Percentiles rank a stretch among this genome's conserved stretches.
Conservation (phyloP, 2,888 invertebrate species). For the Volucella inflata region DNA sequence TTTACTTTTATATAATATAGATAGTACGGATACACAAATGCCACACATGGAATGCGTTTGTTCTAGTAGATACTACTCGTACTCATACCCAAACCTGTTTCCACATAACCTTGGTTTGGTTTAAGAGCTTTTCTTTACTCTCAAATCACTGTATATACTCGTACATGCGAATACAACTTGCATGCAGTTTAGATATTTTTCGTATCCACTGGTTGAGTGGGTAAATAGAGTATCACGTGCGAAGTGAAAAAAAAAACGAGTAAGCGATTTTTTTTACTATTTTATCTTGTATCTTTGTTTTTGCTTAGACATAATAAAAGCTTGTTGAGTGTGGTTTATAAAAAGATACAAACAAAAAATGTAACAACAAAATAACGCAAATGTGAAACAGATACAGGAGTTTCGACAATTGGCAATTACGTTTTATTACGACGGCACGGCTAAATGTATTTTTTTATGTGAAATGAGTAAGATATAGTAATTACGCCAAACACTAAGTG, state of each 20-base stretch:
- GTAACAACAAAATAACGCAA: too few relatives aligned
- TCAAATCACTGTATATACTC: conserved; percentile 5
- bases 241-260: conserved; percentile 38
- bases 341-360: conserved; percentile 31
- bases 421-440: neutral
- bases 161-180: conserved; percentile 22
- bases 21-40: neutral
- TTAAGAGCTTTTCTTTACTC: conserved; percentile 24
- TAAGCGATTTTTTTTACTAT: neutral
- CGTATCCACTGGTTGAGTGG: conserved; percentile 48
- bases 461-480: conserved; percentile 4
- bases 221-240: conserved; percentile 71
- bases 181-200: conserved; percentile 24
- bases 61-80: neutral
- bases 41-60: conserved; percentile 7
- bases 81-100: conserved; percentile 4
- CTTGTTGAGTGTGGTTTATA: conserved; percentile 41
- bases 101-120: conserved; percentile 36
- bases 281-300: neutral
- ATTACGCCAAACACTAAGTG: too few relatives aligned
- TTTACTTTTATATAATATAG: conserved; percentile 28
- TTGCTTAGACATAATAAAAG: conserved; percentile 38
- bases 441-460: neutral
- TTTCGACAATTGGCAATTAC: neutral
- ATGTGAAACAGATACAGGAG: conserved; percentile 20